phyloP scores from a whole-genome alignment of 2,797 vertebrate species.

The Oryzias dopingdopingensis region DNA sequence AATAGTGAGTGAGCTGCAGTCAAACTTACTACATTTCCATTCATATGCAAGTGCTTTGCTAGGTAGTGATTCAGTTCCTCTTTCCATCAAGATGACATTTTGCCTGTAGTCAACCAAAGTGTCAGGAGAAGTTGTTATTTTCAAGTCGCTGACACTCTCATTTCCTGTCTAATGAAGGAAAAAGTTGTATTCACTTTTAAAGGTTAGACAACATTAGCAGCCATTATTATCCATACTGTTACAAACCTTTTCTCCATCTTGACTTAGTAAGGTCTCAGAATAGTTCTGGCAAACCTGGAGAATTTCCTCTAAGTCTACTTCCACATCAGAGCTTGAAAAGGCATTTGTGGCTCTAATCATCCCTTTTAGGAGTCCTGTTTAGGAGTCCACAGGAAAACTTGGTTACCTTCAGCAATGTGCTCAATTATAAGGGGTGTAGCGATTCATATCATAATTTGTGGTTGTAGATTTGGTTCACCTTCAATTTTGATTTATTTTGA shows the following conservation, averaged over 20 bases:
- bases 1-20: neutral
- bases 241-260: conserved; percentile 49
- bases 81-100: conserved; percentile 52
- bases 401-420: neutral
- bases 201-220: neutral
- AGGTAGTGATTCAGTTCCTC: conserved; percentile 39
- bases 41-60: conserved; percentile 48
- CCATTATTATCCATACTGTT: conserved; percentile 3
- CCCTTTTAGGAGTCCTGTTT: conserved; percentile 78
- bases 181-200: neutral
- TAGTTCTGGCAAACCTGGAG: conserved; percentile 73
- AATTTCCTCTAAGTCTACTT: conserved; percentile 79
- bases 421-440: no score
- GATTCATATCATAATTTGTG: no score
- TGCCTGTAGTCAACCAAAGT: conserved; percentile 47
- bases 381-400: conserved; percentile 9
- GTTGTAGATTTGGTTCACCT: no score
- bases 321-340: conserved; percentile 78
- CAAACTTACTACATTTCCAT: conserved; percentile 78
- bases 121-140: conserved; percentile 60
- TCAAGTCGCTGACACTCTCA: conserved; percentile 30
- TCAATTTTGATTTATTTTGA: no score
- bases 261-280: conserved; percentile 19
- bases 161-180: conserved; percentile 46
- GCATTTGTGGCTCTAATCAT: conserved; percentile 79